Percentiles rank a stretch among this genome's conserved stretches.
Conservation (phyloP, 2,113 vertebrate genomes). For the Columbina picui region DNA sequence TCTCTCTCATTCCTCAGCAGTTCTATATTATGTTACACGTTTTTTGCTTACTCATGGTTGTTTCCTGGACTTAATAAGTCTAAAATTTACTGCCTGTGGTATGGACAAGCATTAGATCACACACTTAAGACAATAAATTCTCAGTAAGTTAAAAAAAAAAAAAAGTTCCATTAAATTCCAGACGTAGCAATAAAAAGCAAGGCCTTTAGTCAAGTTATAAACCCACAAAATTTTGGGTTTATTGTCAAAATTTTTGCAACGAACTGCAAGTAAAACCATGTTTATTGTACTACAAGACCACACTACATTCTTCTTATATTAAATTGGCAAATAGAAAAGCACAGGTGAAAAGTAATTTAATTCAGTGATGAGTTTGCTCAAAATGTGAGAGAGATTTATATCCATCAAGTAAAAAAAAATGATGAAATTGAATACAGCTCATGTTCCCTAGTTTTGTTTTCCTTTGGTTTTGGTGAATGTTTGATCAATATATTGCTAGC, state of each 20-base stretch:
- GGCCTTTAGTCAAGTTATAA: background rate
- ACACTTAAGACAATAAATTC: background rate
- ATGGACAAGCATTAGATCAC: background rate
- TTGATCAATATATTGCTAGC: background rate
- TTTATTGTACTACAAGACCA: background rate
- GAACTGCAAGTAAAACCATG: background rate
- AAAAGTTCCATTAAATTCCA: background rate
- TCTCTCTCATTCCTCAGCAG: background rate
- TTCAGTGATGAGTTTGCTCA: background rate
- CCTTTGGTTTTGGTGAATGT: background rate
- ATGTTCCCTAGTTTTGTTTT: background rate
- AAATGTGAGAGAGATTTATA: background rate
- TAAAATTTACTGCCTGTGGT: background rate
- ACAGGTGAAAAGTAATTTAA: background rate
- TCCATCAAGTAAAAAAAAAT: background rate
- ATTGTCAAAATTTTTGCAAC: background rate
- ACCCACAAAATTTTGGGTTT: background rate
- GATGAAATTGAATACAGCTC: background rate
- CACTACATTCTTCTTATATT: background rate
- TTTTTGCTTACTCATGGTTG: background rate
- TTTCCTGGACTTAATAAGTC: background rate
- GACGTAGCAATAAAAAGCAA: background rate
- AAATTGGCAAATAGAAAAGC: background rate
- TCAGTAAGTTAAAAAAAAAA: background rate
- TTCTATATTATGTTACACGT: fast-evolving